Evolutionary conservation across 1,140 invertebrate species (phyloP), one percentile per base, ranked within the genome.

Genomic region (Cardiocondyla obscurior): DNA sequence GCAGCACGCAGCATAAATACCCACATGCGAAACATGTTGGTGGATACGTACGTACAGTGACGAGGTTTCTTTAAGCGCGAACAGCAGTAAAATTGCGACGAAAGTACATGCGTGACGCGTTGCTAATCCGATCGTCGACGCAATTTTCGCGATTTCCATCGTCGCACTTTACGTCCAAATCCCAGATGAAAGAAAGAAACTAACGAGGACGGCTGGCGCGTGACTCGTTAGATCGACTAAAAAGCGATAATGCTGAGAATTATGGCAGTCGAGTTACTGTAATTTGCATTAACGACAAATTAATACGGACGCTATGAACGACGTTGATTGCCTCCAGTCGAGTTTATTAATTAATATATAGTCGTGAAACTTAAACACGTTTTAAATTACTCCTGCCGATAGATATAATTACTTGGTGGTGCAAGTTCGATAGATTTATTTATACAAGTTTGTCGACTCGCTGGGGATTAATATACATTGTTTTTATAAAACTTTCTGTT

Each of bases 1-100:
- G n/a, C 22, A 25, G 58, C 55, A 12, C 77, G 30, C 62, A 51
- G 30, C 62, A 51, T 46, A 83, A 83, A 69, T 83, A 69, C 62
- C 82, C 70, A 62, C 70, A 84, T 85, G 70, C 82, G 6, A 39
- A 65, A 84, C 28, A 14, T 70, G 64, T 81, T 57, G 57, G 62
- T 62, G 53, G 16, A 30, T n/a, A 39, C 14, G 33, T 19, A 49
- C n/a, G 46, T 33, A 19, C 25, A 14, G 3, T 28, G 30, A 53
- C 30, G 49, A 49, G 14, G 28, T 44, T 14, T 19, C 22, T 19
- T n/a, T 51, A 70, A 70, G 53, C 19, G 65, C 28, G 57, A 14
- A 25, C 28, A 25, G 25, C 19, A 36, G 53, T 6, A 30, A 44
- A 46, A 44, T 46, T n/a, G 62, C 3, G 25, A 30, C 8, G 69